phyloP scores from a whole-genome alignment of 1,140 invertebrate genomes.

The Epicauta chinensis region DNA sequence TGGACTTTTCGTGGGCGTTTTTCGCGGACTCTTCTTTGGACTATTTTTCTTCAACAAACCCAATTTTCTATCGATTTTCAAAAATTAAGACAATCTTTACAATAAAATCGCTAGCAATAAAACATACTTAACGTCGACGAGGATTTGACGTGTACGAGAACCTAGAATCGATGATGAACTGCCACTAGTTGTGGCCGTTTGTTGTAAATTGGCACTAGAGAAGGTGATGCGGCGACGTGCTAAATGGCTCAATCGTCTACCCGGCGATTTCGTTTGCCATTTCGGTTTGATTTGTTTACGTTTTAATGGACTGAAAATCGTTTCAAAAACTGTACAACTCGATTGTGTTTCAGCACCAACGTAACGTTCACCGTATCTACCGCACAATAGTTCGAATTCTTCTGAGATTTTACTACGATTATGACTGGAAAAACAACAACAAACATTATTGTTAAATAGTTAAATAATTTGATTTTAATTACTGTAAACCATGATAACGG shows the following conservation, averaged over 20 bases:
- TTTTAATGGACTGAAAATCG: constrained; percentile 51
- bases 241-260: constrained; percentile 58
- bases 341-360: constrained; percentile 60
- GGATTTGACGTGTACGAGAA: constrained; percentile 34
- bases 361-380: constrained; percentile 54
- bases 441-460: background rate
- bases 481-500: constrained; percentile 52
- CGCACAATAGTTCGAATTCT: constrained; percentile 53
- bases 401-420: constrained; percentile 55
- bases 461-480: background rate
- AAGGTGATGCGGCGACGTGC: constrained; percentile 58
- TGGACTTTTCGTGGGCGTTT: constrained; percentile 38
- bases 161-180: constrained; percentile 18
- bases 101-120: background rate
- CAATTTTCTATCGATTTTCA: constrained; percentile 37
- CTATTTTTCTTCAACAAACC: constrained; percentile 42
- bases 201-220: constrained; percentile 48
- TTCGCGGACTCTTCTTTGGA: constrained; percentile 45
- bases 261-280: constrained; percentile 55
- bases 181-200: background rate
- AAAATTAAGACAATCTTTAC: background rate
- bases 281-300: constrained; percentile 47
- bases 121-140: constrained; percentile 39
- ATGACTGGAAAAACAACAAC: constrained; percentile 52
- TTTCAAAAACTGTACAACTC: constrained; percentile 53